Percentiles rank a stretch among this genome's conserved stretches.
Conservation (phyloP, 2,797 vertebrate genomes). For the Neopelma chrysocephalum region DNA sequence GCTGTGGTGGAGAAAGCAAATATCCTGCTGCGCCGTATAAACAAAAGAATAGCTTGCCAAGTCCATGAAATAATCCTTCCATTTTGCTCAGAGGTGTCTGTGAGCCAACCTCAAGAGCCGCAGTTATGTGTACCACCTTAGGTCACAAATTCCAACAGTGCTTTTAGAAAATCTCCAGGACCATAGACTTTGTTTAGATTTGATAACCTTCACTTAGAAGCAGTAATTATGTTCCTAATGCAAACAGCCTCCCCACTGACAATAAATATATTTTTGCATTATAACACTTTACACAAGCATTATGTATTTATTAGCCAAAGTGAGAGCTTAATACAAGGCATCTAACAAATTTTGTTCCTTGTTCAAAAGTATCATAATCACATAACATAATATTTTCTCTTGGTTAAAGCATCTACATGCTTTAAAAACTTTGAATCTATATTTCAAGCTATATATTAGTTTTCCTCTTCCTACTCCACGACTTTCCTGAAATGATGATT, state of each 20-base stretch:
- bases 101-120: neutral
- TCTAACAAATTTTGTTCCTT: neutral
- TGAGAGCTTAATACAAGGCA: neutral
- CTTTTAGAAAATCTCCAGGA: slow-evolving; percentile 13
- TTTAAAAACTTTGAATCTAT: neutral
- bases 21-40: slow-evolving; percentile 22
- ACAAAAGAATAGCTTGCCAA: slow-evolving; percentile 20
- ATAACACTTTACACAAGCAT: neutral
- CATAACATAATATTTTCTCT: neutral
- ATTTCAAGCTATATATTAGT: neutral
- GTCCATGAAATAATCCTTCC: neutral
- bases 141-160: neutral
- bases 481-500: neutral
- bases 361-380: neutral
- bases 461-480: neutral
- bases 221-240: neutral
- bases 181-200: slow-evolving; percentile 15
- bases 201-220: neutral
- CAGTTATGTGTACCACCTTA: neutral
- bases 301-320: slow-evolving; percentile 11
- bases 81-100: neutral
- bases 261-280: neutral
- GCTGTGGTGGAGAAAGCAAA: slow-evolving; percentile 40
- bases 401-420: neutral
- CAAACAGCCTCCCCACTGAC: neutral